phyloP scores from a whole-genome alignment of 2,113 vertebrate genomes.

The Tauraco erythrolophus region DNA sequence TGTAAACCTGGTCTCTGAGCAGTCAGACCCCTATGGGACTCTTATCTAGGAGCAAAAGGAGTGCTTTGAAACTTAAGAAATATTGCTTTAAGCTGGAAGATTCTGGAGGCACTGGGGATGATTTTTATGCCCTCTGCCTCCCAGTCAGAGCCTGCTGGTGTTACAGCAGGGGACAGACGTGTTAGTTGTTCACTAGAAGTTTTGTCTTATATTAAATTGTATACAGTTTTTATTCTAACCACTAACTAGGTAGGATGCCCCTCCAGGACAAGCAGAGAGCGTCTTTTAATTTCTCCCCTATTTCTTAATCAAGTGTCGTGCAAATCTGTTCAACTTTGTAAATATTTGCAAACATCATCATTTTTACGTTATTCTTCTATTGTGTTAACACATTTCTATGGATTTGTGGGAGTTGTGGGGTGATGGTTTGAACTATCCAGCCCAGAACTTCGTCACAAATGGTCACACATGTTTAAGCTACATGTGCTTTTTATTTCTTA shows the following conservation, averaged over 20 bases:
- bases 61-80: slow-evolving; percentile 74
- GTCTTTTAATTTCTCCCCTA: slow-evolving; percentile 72
- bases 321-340: slow-evolving; percentile 84
- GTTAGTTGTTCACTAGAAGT: slow-evolving; percentile 83
- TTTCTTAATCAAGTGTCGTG: slow-evolving; percentile 84
- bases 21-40: slow-evolving; percentile 73
- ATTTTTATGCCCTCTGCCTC: slow-evolving; percentile 75
- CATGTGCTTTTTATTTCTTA: slow-evolving; percentile 81
- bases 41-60: slow-evolving; percentile 74
- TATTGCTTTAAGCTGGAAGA: slow-evolving; percentile 84
- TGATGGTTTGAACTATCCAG: slow-evolving; percentile 39
- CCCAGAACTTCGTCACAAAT: slow-evolving; percentile 61
- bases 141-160: slow-evolving; percentile 79
- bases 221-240: slow-evolving; percentile 89
- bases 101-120: slow-evolving; percentile 77
- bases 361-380: slow-evolving; percentile 76
- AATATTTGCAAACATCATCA: slow-evolving; percentile 81
- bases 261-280: slow-evolving; percentile 84
- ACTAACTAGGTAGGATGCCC: slow-evolving; percentile 88
- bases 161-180: slow-evolving; percentile 76
- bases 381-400: slow-evolving; percentile 80
- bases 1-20: slow-evolving; percentile 70
- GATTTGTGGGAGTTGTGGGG: slow-evolving; percentile 72
- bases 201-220: slow-evolving; percentile 87
- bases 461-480: slow-evolving; percentile 76